These are phyloP conservation scores for Artemia sp. DNA, from an alignment of 2,888 invertebrate genomes.

Conservation along the genomic window DNA sequence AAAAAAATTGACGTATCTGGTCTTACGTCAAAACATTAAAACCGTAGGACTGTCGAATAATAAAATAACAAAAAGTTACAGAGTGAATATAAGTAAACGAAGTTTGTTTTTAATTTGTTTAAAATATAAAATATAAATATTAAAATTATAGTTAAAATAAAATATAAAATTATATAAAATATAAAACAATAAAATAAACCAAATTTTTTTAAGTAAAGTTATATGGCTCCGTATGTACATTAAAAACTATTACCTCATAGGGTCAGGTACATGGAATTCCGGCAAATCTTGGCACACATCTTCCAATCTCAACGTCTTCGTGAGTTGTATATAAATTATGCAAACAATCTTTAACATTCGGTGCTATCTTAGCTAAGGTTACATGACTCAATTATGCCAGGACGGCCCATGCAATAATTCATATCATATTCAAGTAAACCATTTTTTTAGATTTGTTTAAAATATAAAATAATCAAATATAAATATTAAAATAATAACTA, in stretches of 20 bases:
- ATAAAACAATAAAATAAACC: too few species aligned
- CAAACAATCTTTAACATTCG: slow-evolving; percentile 77
- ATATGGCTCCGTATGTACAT: neutral
- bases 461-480: too few species aligned
- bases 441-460: slow-evolving; percentile 18
- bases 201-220: neutral
- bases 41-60: too few species aligned
- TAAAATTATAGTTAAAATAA: too few species aligned
- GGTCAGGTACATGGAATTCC: slow-evolving; percentile 95
- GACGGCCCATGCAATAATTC: slow-evolving; percentile 99
- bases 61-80: too few species aligned
- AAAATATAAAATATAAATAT: too few species aligned
- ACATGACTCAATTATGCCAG: slow-evolving; percentile 79
- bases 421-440: slow-evolving; percentile 78
- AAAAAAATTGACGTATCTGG: too few species aligned
- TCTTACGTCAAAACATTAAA: too few species aligned
- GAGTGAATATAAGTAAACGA: too few species aligned
- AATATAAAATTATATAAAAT: too few species aligned
- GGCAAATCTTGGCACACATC: slow-evolving; percentile 83
- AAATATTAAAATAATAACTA: too few species aligned
- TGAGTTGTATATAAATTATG: slow-evolving; percentile 83
- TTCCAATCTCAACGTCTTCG: slow-evolving; percentile 93
- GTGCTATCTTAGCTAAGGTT: slow-evolving; percentile 63
- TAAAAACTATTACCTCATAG: slow-evolving; percentile 51
- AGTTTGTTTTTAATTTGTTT: too few species aligned